Evolutionary conservation across 2,113 vertebrate genomes (phyloP), one percentile per base, ranked within the genome.

Genomic region (Serilophus lunatus): DNA sequence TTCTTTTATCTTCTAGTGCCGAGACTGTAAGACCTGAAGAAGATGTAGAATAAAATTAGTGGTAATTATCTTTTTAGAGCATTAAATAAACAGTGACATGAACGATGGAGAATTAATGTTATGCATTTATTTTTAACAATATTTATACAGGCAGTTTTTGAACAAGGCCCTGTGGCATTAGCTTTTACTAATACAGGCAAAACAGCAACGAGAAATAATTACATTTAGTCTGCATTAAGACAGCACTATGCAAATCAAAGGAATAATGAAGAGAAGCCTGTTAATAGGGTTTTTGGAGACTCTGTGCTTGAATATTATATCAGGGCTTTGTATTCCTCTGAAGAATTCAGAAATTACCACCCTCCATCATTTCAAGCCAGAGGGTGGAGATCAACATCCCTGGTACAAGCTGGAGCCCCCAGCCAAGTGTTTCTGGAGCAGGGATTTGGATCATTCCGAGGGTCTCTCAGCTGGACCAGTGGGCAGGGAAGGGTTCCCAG

Each of bases 111-210:
- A 89, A 94, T 82, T 82, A 82, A 93, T 69, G 63, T n/a, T 60
- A 24, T 86, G 91, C 78, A 72, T 93, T 96, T 97, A 86, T 96
- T 95, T 82, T 89, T 72, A 92, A 95, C 93, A 89, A 94, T 92
- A 68, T 74, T 97, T 96, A 93, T 87, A 92, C 83, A 87, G 77
- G 63, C 65, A 35, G 57, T 44, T 33, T 94, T 72, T 83, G 93
- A 94, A 92, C 78, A 69, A 86, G 88, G 90, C 93, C 95, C 90
- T 6, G 14, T 66, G 75, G 92, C 95, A 56, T 66, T 50, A 78
- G 79, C 63, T 90, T 82, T 81, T 49, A 69, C 69, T 64, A 63
- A 51, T 80, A 75, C 40, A 72, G 68, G 89, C 25, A 56, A 71
- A 83, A 71, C 81, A 90, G 72, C 77, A 70, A 82, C 9, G 29